Percentiles rank a stretch among this genome's conserved stretches.
Conservation (phyloP, 2,797 vertebrate genomes). For the Podargus strigoides region DNA sequence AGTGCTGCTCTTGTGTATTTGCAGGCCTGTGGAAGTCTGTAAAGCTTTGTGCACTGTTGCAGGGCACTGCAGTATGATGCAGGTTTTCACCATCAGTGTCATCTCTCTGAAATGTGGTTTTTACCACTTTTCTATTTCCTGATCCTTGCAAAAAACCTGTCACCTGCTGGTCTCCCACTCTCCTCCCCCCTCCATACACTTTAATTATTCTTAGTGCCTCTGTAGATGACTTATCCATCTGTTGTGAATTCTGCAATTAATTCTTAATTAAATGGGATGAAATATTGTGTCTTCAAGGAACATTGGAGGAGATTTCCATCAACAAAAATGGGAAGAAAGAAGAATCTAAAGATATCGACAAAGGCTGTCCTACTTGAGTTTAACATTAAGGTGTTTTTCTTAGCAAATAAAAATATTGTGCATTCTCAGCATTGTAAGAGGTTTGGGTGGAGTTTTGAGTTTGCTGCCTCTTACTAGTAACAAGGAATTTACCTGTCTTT, state of each 20-base stretch:
- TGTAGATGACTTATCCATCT: constrained; percentile 35
- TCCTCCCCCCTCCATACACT: background rate
- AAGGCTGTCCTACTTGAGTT: background rate
- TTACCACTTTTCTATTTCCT: background rate
- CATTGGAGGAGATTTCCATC: background rate
- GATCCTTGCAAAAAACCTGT: background rate
- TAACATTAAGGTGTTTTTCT: background rate
- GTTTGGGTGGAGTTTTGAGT: background rate
- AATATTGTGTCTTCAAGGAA: constrained; percentile 16
- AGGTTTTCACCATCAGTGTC: background rate
- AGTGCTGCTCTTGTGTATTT: background rate
- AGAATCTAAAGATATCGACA: background rate
- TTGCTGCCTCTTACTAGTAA: background rate
- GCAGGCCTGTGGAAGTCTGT: background rate
- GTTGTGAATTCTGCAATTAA: constrained; percentile 35
- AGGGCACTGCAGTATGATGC: background rate
- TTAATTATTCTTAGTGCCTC: background rate
- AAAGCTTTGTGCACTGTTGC: background rate
- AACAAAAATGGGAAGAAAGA: background rate
- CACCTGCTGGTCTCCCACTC: background rate
- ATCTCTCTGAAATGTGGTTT: background rate
- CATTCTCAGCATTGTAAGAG: background rate
- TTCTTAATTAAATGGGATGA: constrained; percentile 34
- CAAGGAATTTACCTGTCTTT: background rate
- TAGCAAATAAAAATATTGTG: too few species aligned